These are phyloP conservation scores for Trinorchestia longiramus DNA, from an alignment of 1,140 invertebrate genomes.

Conservation along the genomic window DNA sequence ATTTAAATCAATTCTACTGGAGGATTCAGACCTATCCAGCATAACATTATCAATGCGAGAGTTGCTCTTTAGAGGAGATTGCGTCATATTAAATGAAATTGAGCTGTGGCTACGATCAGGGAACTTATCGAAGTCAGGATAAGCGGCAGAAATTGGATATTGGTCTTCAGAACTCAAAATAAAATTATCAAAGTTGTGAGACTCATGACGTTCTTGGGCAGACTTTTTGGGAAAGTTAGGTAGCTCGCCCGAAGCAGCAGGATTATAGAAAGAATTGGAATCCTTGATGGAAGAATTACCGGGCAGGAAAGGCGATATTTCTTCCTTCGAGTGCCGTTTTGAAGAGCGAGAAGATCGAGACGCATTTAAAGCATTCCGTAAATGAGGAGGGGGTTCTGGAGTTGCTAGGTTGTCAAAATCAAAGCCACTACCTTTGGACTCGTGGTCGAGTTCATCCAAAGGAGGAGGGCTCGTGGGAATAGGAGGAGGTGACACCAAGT, in stretches of 20 bases:
- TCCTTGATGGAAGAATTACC: background rate
- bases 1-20: background rate
- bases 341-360: constrained; percentile 62
- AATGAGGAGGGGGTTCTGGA: constrained; percentile 62
- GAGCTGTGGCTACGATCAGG: background rate
- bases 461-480: constrained; percentile 83
- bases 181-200: constrained; percentile 56
- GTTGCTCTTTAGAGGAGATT: constrained; percentile 59
- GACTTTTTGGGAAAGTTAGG: background rate
- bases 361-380: constrained; percentile 63
- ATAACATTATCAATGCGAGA: constrained; percentile 23
- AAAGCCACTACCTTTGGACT: constrained; percentile 61
- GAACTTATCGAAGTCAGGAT: constrained; percentile 55
- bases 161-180: constrained; percentile 65
- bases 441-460: constrained; percentile 70
- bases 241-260: background rate
- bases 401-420: constrained; percentile 63
- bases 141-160: constrained; percentile 65
- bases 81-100: constrained; percentile 51
- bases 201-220: background rate
- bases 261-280: background rate
- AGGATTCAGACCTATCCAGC: background rate
- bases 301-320: background rate
- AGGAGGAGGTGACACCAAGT: constrained; percentile 83
- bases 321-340: constrained; percentile 47